Conservation (phyloP, 2,888 invertebrate species). For the Diarsia dahlii region DNA sequence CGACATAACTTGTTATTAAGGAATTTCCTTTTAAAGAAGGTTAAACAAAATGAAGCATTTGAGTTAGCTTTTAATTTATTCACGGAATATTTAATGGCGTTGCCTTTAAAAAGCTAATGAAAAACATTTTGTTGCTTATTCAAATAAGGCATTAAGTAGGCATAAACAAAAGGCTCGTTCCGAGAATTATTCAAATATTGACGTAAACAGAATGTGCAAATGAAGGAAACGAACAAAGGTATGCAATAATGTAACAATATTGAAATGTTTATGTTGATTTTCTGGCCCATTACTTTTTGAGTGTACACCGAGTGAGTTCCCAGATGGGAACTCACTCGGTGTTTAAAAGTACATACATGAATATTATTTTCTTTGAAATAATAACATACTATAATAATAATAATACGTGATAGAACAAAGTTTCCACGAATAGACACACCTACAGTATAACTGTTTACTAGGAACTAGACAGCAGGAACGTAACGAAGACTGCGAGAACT, state of each 20-base stretch:
- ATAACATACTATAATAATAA: too few species aligned
- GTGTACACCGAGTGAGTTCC: too few species aligned
- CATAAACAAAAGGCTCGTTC: conserved; percentile 53
- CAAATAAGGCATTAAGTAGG: conserved; percentile 55
- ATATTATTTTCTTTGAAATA: conserved; percentile 10
- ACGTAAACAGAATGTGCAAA: conserved; percentile 53
- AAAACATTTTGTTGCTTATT: conserved; percentile 63
- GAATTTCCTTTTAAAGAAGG: conserved; percentile 14
- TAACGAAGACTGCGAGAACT: neutral
- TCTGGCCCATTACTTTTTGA: conserved; percentile 15
- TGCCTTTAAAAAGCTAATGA: conserved; percentile 63
- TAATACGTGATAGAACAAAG: neutral
- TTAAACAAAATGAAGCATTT: conserved; percentile 33
- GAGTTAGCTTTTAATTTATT: conserved; percentile 57
- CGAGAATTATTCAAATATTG: conserved; percentile 52
- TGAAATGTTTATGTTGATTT: conserved; percentile 40
- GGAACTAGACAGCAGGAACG: conserved; percentile 1
- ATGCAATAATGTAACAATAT: conserved; percentile 37
- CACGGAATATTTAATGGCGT: conserved; percentile 59
- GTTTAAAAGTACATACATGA: conserved; percentile 5
- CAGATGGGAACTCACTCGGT: too few species aligned
- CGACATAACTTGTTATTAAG: conserved; percentile 3
- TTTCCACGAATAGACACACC: neutral
- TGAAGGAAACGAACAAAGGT: conserved; percentile 40
- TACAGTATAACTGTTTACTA: neutral